Evolutionary conservation across 2,113 vertebrate species (phyloP).

Genomic region (Bubo blakistoni): DNA sequence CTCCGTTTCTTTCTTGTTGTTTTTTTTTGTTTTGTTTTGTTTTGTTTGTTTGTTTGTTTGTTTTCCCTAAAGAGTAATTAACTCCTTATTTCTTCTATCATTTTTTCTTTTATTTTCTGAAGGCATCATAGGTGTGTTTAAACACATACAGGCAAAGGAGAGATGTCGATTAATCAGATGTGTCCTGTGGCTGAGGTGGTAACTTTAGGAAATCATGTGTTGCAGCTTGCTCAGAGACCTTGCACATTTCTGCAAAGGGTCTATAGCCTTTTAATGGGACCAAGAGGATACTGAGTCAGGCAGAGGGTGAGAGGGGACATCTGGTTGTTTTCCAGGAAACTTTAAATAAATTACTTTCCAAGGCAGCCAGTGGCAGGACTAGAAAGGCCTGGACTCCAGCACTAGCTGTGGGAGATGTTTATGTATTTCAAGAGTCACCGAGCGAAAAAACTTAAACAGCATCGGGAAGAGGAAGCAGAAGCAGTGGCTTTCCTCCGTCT

Average conservation of each 20-base stretch:
- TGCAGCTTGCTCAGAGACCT: not conserved
- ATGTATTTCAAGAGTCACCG: not conserved
- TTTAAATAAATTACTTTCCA: not conserved
- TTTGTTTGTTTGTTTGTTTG: no score
- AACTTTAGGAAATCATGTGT: not conserved
- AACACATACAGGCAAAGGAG: not conserved
- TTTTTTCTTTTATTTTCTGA: not conserved
- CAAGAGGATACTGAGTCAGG: not conserved
- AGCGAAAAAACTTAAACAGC: not conserved
- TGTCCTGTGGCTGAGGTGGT: fast-evolving
- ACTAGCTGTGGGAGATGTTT: not conserved
- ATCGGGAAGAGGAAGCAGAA: slow-evolving; percentile 17
- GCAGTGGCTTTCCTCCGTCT: not conserved
- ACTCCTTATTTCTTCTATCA: not conserved
- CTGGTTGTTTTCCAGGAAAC: not conserved
- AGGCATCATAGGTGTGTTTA: not conserved
- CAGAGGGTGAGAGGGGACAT: not conserved
- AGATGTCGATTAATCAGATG: not conserved
- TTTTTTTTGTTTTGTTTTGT: no score
- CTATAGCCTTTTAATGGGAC: not conserved
- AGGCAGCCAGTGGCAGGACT: not conserved
- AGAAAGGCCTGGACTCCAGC: not conserved
- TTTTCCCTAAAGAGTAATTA: not conserved
- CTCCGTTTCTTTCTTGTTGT: fast-evolving
- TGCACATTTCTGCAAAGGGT: not conserved